Evolutionary conservation across 1,140 invertebrate genomes (phyloP).

Genomic region (Diuraphis noxia): DNA sequence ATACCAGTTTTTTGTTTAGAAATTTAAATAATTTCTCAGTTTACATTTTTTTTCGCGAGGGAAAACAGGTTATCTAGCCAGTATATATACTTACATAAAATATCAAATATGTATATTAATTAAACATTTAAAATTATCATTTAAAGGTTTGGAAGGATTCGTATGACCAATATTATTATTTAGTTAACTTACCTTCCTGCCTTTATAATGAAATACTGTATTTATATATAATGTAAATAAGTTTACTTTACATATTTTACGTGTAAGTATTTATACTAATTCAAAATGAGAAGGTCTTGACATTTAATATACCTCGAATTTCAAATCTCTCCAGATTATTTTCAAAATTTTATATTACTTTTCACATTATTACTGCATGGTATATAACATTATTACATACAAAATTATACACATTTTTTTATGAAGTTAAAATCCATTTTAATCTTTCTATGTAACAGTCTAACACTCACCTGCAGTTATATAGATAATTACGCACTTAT

Average conservation of each 20-base stretch:
- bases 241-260: neutral
- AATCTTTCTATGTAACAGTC: neutral
- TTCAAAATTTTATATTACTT: neutral
- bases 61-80: neutral
- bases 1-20: too few relatives aligned
- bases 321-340: neutral
- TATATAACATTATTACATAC: neutral
- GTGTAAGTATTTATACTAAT: neutral
- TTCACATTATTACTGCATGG: too few relatives aligned
- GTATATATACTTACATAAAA: neutral
- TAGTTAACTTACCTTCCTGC: neutral
- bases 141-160: neutral
- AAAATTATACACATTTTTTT: neutral
- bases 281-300: neutral
- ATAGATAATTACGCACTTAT: neutral
- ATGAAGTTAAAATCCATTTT: neutral
- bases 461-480: neutral
- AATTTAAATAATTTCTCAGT: too few relatives aligned
- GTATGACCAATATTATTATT: neutral
- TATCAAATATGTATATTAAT: neutral
- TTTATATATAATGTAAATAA: neutral
- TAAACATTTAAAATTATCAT: neutral
- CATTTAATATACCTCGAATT: neutral
- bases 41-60: too few relatives aligned
- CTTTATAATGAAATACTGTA: neutral